Percentiles rank a stretch among this genome's conserved stretches.
phyloP scores from a whole-genome alignment of 2,888 invertebrate genomes.

The Ormia ochracea region DNA sequence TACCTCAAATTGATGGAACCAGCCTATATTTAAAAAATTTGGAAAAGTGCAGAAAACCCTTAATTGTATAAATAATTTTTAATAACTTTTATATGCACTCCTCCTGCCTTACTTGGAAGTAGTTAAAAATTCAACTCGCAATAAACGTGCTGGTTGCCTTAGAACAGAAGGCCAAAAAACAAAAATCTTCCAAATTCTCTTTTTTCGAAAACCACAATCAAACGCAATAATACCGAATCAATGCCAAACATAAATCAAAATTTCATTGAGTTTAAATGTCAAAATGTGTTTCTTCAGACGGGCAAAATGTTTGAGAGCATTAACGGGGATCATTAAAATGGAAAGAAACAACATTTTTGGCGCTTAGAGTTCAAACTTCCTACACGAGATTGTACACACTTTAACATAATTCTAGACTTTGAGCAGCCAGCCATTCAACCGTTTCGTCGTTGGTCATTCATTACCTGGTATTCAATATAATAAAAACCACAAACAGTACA shows the following conservation, averaged over 20 bases:
- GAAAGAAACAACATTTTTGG: conserved; percentile 28
- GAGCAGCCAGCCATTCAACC: background rate
- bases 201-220: conserved; percentile 15
- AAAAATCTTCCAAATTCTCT: background rate
- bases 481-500: conserved; percentile 27
- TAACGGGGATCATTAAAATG: background rate
- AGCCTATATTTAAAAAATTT: too few relatives aligned
- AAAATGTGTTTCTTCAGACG: conserved; percentile 45
- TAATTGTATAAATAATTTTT: too few relatives aligned
- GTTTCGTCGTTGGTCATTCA: conserved; percentile 27
- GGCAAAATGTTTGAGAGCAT: conserved; percentile 20
- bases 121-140: too few relatives aligned
- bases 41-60: too few relatives aligned
- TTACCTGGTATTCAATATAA: conserved; percentile 40
- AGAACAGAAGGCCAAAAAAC: background rate
- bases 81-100: too few relatives aligned
- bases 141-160: too few relatives aligned
- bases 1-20: too few relatives aligned
- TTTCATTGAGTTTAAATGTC: conserved; percentile 71
- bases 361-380: conserved; percentile 29
- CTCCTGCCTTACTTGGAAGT: too few relatives aligned
- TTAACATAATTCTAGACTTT: conserved; percentile 42
- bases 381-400: background rate
- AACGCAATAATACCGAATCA: conserved; percentile 19
- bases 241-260: conserved; percentile 69